Evolutionary conservation across 2,888 invertebrate species (phyloP).

Genomic region (Geotrupes spiniger): DNA sequence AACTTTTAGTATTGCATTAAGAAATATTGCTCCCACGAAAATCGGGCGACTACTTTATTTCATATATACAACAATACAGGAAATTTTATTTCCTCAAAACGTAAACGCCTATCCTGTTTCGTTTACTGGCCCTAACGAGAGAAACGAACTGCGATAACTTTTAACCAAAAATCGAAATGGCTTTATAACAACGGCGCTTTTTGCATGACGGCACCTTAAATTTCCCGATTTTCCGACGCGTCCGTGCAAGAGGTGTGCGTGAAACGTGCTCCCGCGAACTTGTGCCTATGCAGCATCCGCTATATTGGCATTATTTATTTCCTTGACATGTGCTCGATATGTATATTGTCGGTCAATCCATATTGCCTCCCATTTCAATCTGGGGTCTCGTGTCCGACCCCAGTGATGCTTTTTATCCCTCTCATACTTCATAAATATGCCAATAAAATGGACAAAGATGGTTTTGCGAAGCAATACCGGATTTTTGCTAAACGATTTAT

Average conservation of each 20-base stretch:
- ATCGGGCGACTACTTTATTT: too few species aligned
- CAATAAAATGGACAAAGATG: slow-evolving; percentile 38
- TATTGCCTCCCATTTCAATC: slow-evolving; percentile 41
- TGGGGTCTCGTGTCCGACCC: slow-evolving; percentile 25
- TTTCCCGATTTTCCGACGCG: slow-evolving; percentile 21
- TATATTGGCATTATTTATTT: slow-evolving; percentile 50
- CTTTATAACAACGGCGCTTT: slow-evolving; percentile 35
- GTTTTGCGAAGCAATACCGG: slow-evolving; percentile 34
- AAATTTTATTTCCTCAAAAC: too few species aligned
- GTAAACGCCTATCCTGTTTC: too few species aligned
- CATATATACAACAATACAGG: too few species aligned
- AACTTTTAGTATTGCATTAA: too few species aligned
- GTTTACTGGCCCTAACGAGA: slow-evolving; percentile 3
- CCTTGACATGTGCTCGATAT: slow-evolving; percentile 50
- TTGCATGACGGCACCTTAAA: slow-evolving; percentile 26
- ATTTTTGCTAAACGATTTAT: slow-evolving; percentile 44
- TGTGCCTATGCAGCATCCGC: slow-evolving; percentile 38
- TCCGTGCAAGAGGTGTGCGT: slow-evolving; percentile 33
- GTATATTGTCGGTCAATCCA: slow-evolving; percentile 50
- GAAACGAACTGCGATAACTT: slow-evolving; percentile 33
- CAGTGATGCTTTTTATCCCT: slow-evolving; percentile 33
- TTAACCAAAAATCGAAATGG: slow-evolving; percentile 32
- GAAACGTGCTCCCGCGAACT: slow-evolving; percentile 36
- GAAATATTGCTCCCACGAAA: too few species aligned
- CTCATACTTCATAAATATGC: slow-evolving; percentile 46